These are phyloP conservation scores for Formicarius rufipectus DNA, from an alignment of 2,113 vertebrate species.

Conservation along the genomic window DNA sequence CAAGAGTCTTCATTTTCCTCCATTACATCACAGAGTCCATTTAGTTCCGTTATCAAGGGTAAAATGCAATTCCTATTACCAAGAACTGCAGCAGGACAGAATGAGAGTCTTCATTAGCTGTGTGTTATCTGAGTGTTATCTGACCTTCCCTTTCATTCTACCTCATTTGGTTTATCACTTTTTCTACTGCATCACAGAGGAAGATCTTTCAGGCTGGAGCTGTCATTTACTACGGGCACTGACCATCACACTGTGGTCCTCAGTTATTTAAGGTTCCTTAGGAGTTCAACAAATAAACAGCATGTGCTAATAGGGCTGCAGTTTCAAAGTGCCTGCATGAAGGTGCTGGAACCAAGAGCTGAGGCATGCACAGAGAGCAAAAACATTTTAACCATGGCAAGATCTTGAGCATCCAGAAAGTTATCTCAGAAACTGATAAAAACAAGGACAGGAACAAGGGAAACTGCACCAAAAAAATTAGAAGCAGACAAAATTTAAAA, in stretches of 20 bases:
- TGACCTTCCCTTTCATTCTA: not conserved
- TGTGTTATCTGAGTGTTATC: not conserved
- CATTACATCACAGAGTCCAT: not conserved
- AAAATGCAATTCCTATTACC: not conserved
- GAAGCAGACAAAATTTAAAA: not conserved
- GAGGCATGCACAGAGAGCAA: not conserved
- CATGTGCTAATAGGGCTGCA: not conserved
- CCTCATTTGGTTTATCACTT: not conserved
- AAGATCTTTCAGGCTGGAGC: not conserved
- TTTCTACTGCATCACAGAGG: not conserved
- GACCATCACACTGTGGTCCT: not conserved
- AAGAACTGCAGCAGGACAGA: not conserved
- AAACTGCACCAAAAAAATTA: not conserved
- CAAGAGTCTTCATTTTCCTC: not conserved
- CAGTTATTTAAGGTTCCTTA: not conserved
- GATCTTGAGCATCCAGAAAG: not conserved
- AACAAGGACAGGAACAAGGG: not conserved
- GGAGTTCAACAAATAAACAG: not conserved
- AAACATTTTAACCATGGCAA: accelerated
- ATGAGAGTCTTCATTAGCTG: not conserved
- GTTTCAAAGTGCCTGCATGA: not conserved
- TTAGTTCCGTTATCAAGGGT: not conserved
- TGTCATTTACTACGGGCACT: not conserved
- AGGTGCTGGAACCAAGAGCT: not conserved
- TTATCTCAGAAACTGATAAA: not conserved